These are phyloP conservation scores for Nineta flava DNA, from an alignment of 2,888 invertebrate species.

Conservation along the genomic window DNA sequence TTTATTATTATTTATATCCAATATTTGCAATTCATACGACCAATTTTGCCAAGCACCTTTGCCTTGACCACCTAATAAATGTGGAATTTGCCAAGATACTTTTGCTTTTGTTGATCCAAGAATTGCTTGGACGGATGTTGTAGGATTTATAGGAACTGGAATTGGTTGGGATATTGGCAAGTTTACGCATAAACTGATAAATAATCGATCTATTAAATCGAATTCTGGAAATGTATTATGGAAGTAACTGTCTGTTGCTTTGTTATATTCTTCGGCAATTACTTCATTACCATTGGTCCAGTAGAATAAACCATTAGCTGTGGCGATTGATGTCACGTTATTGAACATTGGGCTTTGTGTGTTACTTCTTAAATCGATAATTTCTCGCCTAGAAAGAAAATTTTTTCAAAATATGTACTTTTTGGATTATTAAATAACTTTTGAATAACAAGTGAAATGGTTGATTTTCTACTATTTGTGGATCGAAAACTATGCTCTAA, in stretches of 20 bases:
- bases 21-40: conserved; percentile 61
- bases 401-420: too few species aligned
- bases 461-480: too few species aligned
- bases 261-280: conserved; percentile 63
- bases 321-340: conserved; percentile 58
- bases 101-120: conserved; percentile 61
- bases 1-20: conserved; percentile 31
- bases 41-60: conserved; percentile 55
- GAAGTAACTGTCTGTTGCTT: conserved; percentile 49
- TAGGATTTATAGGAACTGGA: conserved; percentile 64
- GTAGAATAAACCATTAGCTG: conserved; percentile 62
- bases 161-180: conserved; percentile 60
- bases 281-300: conserved; percentile 73
- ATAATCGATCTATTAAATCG: conserved; percentile 29
- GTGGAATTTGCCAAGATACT: conserved; percentile 69
- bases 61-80: conserved; percentile 57
- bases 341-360: conserved; percentile 60
- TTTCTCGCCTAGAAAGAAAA: conserved; percentile 37
- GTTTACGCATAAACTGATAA: conserved; percentile 36
- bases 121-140: conserved; percentile 63
- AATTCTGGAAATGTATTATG: conserved; percentile 54
- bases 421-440: too few species aligned
- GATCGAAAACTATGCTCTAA: too few species aligned
- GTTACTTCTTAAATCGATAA: conserved; percentile 53
- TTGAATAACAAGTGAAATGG: too few species aligned